Evolutionary conservation across 1,140 invertebrate genomes (phyloP).

Genomic region (Aphis craccivora): DNA sequence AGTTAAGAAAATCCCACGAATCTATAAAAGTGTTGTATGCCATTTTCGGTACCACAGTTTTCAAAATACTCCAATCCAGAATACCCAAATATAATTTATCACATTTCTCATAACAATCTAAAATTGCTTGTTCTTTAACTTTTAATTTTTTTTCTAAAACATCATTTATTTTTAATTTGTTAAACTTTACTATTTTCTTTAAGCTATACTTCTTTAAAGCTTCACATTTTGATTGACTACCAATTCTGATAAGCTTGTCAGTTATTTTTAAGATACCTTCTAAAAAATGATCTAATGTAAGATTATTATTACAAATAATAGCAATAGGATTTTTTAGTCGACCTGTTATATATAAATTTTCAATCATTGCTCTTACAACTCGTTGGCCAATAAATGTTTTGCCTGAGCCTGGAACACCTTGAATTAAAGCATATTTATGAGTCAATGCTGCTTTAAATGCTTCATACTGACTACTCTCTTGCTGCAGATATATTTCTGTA

Average conservation of each 20-base stretch:
- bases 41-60: slow-evolving; percentile 11
- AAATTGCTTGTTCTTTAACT: slow-evolving; percentile 38
- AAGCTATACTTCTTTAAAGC: slow-evolving; percentile 54
- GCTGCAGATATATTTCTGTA: slow-evolving; percentile 62
- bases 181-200: slow-evolving; percentile 48
- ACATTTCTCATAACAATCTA: slow-evolving; percentile 45
- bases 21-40: slow-evolving; percentile 18
- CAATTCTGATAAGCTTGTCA: slow-evolving; percentile 74
- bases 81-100: slow-evolving; percentile 40
- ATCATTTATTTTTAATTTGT: slow-evolving; percentile 30
- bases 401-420: slow-evolving; percentile 80
- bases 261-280: slow-evolving; percentile 72
- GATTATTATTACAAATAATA: slow-evolving; percentile 86
- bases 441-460: slow-evolving; percentile 70
- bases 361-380: slow-evolving; percentile 69
- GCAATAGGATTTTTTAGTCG: slow-evolving; percentile 69
- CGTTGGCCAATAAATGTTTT: slow-evolving; percentile 78
- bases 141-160: slow-evolving; percentile 31
- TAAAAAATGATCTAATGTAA: slow-evolving; percentile 89
- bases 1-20: slow-evolving; percentile 54
- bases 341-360: slow-evolving; percentile 58
- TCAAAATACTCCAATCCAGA: slow-evolving; percentile 48
- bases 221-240: slow-evolving; percentile 72
- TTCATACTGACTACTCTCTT: slow-evolving; percentile 69
- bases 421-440: slow-evolving; percentile 75